Percentiles rank a stretch among this genome's conserved stretches.
Conservation (phyloP, 1,140 invertebrate species). For the Drusus annulatus region DNA sequence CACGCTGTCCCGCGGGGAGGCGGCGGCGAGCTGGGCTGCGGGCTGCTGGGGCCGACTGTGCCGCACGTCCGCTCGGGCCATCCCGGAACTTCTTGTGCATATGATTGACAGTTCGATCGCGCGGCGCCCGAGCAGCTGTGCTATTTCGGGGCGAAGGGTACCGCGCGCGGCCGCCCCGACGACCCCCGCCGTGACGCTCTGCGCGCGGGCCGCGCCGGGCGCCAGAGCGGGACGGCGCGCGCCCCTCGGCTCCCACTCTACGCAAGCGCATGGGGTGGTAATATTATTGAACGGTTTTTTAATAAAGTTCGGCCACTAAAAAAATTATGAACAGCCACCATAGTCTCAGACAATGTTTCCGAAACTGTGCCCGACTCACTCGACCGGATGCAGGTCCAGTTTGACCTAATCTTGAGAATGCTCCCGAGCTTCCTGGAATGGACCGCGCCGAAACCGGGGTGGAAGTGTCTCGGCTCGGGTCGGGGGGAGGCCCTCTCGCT, state of each 20-base stretch:
- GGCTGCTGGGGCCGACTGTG: not conserved
- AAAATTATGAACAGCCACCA: not conserved
- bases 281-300: slow-evolving; percentile 29
- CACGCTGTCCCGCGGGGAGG: not conserved
- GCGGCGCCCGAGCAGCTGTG: slow-evolving; percentile 18
- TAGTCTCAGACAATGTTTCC: not conserved
- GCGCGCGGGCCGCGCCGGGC: not conserved
- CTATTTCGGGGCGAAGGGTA: slow-evolving; percentile 20
- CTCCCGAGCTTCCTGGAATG: no score
- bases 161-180: not conserved
- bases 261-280: slow-evolving; percentile 16
- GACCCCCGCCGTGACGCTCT: not conserved
- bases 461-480: no score
- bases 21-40: not conserved
- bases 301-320: slow-evolving; percentile 13
- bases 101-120: slow-evolving; percentile 36
- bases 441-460: no score
- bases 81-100: slow-evolving; percentile 16
- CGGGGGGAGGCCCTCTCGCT: no score
- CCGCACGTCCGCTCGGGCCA: not conserved
- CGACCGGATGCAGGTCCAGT: no score
- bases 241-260: not conserved
- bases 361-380: not conserved
- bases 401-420: no score
- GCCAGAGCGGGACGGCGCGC: not conserved